Conservation (phyloP, 2,888 invertebrate genomes). For the Dione vanillae region DNA sequence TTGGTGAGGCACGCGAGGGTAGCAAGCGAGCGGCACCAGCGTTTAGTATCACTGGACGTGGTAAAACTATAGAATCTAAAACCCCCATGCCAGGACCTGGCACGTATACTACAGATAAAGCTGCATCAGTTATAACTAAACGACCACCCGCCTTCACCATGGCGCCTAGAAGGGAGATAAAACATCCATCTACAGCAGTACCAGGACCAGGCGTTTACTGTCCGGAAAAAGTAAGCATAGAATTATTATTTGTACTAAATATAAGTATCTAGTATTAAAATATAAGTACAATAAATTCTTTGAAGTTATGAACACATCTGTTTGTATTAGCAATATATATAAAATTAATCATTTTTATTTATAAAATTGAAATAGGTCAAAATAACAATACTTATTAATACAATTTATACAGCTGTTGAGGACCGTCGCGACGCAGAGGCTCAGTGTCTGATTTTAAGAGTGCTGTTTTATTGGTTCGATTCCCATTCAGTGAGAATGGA, state of each 20-base stretch:
- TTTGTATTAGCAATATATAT: neutral
- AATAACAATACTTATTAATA: slow-evolving; percentile 1
- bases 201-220: slow-evolving; percentile 87
- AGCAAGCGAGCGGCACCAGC: slow-evolving; percentile 90
- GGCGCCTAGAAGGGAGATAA: slow-evolving; percentile 83
- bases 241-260: neutral
- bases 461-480: no score
- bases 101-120: slow-evolving; percentile 86
- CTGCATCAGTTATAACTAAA: slow-evolving; percentile 68
- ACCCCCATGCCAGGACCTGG: slow-evolving; percentile 92
- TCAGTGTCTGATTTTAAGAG: no score
- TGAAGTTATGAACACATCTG: neutral
- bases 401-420: neutral
- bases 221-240: slow-evolving; percentile 83
- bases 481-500: no score
- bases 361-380: neutral
- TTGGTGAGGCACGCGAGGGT: slow-evolving; percentile 84
- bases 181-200: slow-evolving; percentile 67
- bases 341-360: neutral
- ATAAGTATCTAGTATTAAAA: neutral
- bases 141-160: slow-evolving; percentile 94
- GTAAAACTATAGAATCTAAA: slow-evolving; percentile 82
- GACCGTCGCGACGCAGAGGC: no score
- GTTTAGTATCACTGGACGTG: slow-evolving; percentile 94
- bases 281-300: neutral